Evolutionary conservation across 1,140 invertebrate genomes (phyloP), one percentile per base, ranked within the genome.

Genomic region (Hylaeus volcanicus): DNA sequence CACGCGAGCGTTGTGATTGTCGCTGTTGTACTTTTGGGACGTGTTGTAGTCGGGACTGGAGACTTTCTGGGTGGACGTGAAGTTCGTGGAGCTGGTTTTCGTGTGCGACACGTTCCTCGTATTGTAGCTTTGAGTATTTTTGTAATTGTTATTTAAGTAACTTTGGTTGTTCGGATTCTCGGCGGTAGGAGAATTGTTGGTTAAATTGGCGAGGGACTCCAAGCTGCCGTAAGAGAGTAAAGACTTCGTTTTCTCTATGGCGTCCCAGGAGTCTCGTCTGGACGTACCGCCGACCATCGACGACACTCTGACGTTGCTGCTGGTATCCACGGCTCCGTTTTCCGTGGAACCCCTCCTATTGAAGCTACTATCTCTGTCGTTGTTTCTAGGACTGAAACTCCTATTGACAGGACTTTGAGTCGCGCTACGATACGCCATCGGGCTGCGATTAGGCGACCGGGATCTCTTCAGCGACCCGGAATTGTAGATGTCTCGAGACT

Each of bases 191-290:
- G 91, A 86, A 51, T 88, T 90, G 51, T 95, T 94, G 1, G 95
- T 94, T 77, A 96, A 91, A 91, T 96, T 96, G 8, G 95, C 95
- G 51, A 96, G 90, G 1, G 96, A 96, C 89, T 96, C 96, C 39
- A 96, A 89, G 85, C 94, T 95, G 43, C 95, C 94, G 87, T 95
- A 95, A 11, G 95, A 96, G 15, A 97, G 92, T 84, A 96, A 94
- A 66, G 96, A 96, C 89, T 96, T 95, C 1, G 96, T 97, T 92
- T 96, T 97, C n/a, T 96, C 95, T 41, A 97, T 95, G 1, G 96
- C 95, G 89, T 97, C 96, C 96, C 96, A 97, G 9, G 96, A 96
- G 87, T 97, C 96, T 74, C 96, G 94, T 82, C 96, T 94, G 0
- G 94, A 92, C 9, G 94, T 92, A 43, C 95, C 94, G 2, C 94